phyloP scores from a whole-genome alignment of 2,797 vertebrate genomes.

The Triplophysa bombifrons region DNA sequence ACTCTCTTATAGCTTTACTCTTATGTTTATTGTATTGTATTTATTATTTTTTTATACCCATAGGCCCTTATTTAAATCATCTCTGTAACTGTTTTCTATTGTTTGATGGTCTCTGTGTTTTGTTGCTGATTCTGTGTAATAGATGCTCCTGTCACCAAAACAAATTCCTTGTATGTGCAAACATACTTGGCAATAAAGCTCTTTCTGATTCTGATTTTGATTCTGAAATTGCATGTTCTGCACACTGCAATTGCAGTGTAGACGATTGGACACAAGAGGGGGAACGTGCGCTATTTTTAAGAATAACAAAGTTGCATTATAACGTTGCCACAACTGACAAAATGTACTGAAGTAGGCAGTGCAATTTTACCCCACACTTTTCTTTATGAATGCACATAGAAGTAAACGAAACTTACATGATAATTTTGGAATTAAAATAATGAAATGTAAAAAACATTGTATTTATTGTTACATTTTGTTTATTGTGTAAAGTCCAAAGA shows the following conservation, averaged over 20 bases:
- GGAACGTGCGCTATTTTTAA: constrained; percentile 8
- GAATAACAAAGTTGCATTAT: not conserved
- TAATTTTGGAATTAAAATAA: not conserved
- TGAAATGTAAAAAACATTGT: not conserved
- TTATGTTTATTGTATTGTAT: too few relatives aligned
- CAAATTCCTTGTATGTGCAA: too few relatives aligned
- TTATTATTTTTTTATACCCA: too few relatives aligned
- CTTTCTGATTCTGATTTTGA: too few relatives aligned
- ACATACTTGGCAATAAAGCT: too few relatives aligned
- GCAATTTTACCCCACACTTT: not conserved
- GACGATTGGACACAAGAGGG: constrained; percentile 32
- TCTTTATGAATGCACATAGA: not conserved
- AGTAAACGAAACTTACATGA: not conserved
- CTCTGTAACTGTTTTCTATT: too few relatives aligned
- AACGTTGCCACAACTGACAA: not conserved
- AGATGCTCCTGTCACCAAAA: too few relatives aligned
- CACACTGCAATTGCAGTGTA: not conserved
- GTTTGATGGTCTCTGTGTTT: too few relatives aligned
- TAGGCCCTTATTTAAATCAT: too few relatives aligned
- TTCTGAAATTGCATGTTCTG: not conserved
- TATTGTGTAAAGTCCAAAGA: not conserved
- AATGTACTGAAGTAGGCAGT: not conserved
- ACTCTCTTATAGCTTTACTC: too few relatives aligned
- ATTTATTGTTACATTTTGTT: not conserved
- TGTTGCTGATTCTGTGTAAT: too few relatives aligned